Conservation (phyloP, 2,797 vertebrate species). For the Acanthurus lineatus region DNA sequence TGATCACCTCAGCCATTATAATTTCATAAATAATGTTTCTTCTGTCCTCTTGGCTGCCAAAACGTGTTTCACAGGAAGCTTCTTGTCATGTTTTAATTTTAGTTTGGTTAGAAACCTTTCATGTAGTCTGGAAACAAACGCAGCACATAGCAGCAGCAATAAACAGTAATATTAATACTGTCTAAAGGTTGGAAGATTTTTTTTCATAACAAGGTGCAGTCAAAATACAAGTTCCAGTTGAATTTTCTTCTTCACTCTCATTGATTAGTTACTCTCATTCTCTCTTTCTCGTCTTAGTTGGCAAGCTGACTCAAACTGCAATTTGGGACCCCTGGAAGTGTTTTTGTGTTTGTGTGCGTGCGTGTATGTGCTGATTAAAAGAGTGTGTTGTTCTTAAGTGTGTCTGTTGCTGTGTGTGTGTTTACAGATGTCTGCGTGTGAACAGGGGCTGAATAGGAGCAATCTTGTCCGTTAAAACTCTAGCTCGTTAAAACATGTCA, state of each 20-base stretch:
- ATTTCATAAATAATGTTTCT: conserved; percentile 97
- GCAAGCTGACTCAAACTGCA: conserved; percentile 88
- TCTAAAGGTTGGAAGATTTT: conserved; percentile 94
- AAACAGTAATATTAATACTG: conserved; percentile 98
- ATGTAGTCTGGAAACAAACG: conserved; percentile 90
- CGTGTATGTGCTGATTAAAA: conserved; percentile 1
- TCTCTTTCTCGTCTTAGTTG: conserved; percentile 78
- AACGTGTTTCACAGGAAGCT: conserved; percentile 85
- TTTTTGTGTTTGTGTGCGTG: conserved; percentile 29
- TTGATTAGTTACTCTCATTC: conserved; percentile 68
- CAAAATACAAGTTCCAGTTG: conserved; percentile 95
- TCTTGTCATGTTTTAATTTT: conserved; percentile 79
- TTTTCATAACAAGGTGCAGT: conserved; percentile 94
- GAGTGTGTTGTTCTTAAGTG: background rate
- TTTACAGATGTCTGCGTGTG: conserved; percentile 13
- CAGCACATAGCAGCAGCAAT: conserved; percentile 92
- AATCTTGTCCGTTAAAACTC: conserved; percentile 84
- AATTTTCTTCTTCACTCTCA: conserved; percentile 75
- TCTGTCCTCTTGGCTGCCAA: conserved; percentile 89
- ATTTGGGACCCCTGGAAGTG: conserved; percentile 75
- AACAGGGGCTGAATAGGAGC: conserved; percentile 58
- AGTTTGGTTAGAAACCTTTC: conserved; percentile 96
- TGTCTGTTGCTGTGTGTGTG: conserved; percentile 22
- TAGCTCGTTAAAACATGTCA: conserved; percentile 89
- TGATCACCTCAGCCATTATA: conserved; percentile 90